Base-by-base conservation (phyloP, 2,113 vertebrate species). In the Vidua chalybeata region DNA sequence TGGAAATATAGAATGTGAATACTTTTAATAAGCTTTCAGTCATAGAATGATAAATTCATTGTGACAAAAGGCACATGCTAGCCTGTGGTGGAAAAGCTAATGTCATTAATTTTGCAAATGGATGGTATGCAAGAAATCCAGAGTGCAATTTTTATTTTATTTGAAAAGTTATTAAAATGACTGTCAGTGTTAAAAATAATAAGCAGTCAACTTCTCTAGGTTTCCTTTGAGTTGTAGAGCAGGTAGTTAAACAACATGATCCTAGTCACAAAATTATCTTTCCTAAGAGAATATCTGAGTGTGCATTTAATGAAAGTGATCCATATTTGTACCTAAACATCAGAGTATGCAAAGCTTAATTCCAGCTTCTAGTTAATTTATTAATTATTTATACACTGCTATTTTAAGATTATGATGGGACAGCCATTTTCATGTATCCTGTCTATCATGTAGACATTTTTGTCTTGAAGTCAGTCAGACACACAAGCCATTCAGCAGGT, bases 51-150 rank as follows among this genome's bases (percentile, higher is more conserved):
- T 61, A 80, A 93, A 91, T 94, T 68, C 18, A n/a, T 14, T n/a
- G 46, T 95, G 90, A 93, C 82, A 95, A 80, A 90, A 83, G 15
- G 41, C 74, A 91, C 54, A 85, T 85, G 78, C 2, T 94, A 87
- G 37, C 74, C 41, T 66, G 21, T 89, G 66, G 74, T 72, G 37
- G 75, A 84, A 94, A 93, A 67, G 10, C 4, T 78, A 28, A 49
- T 79, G 46, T 81, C 6, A 87, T 67, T 76, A 13, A 61, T 82
- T 75, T 87, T 68, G 63, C 79, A 92, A 94, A 89, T 52, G 11
- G 24, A 24, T 67, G 5, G 2, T 64, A 19, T 83, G 13, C 11
- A 91, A 79, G 71, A 68, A 85, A 83, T 58, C 6, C 48, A 43
- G 48, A 82, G 15, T 49, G 23, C 4, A 61, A 64, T 56, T 76